phyloP scores from a whole-genome alignment of 2,113 vertebrate genomes.

The Gobio gobio region DNA sequence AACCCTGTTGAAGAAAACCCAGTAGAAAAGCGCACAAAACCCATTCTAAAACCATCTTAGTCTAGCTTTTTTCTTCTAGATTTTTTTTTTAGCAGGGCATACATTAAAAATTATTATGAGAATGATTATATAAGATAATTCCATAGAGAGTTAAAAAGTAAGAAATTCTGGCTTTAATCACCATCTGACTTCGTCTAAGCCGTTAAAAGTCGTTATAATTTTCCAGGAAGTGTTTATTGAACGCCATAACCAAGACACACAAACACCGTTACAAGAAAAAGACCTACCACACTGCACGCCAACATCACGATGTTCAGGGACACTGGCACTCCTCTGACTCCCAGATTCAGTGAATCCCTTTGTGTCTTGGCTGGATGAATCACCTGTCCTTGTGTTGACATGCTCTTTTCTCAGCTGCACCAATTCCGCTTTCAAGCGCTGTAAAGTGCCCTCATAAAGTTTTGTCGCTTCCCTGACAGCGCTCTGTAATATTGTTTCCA shows the following conservation, averaged over 20 bases:
- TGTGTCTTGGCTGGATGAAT: neutral
- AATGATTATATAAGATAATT: neutral
- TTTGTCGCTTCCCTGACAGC: slow-evolving; percentile 72
- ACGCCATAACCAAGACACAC: neutral
- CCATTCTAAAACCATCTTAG: too few relatives aligned
- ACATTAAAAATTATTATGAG: neutral
- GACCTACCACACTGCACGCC: slow-evolving; percentile 75
- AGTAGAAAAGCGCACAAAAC: too few relatives aligned
- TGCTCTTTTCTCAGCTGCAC: slow-evolving; percentile 69
- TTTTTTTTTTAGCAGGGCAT: neutral
- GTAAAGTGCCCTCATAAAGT: slow-evolving; percentile 74
- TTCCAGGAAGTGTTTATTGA: slow-evolving; percentile 55
- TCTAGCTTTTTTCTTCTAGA: too few relatives aligned
- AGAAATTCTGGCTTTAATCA: neutral
- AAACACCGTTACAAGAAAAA: neutral
- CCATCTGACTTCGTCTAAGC: neutral
- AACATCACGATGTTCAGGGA: slow-evolving; percentile 55
- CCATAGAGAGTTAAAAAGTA: neutral
- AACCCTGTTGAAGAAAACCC: neutral
- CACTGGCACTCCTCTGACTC: neutral
- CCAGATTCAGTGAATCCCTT: neutral
- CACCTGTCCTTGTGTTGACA: slow-evolving; percentile 58
- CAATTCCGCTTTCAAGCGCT: slow-evolving; percentile 72
- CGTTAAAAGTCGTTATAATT: slow-evolving; percentile 26
- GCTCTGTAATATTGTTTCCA: slow-evolving; percentile 70